Evolutionary conservation across 2,113 vertebrate species (phyloP).

Genomic region (Alectura lathami): DNA sequence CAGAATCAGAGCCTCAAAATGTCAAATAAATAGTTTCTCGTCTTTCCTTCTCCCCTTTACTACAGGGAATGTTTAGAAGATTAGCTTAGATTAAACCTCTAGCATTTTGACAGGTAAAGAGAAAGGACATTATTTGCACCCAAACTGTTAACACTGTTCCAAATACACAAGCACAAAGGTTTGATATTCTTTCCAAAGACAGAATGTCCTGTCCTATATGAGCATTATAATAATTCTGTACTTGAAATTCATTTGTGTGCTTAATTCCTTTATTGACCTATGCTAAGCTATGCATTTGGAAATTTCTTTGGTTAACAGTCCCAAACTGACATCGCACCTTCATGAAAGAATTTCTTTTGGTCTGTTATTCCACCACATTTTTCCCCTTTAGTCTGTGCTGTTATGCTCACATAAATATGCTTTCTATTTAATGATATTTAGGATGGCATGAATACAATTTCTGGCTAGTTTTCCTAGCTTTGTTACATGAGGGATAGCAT

Average conservation of each 20-base stretch:
- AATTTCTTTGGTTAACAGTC: neutral
- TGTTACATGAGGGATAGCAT: neutral
- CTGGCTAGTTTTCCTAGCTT: neutral
- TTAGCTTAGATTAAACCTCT: neutral
- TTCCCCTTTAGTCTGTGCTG: neutral
- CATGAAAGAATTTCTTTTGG: neutral
- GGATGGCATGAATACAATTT: neutral
- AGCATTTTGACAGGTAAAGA: neutral
- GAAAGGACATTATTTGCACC: neutral
- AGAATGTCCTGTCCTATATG: neutral
- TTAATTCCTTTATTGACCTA: neutral
- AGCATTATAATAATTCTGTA: neutral
- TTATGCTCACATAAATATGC: neutral
- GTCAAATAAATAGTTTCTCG: neutral
- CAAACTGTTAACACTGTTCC: neutral
- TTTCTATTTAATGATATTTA: neutral
- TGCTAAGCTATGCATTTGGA: neutral
- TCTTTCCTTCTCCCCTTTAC: neutral
- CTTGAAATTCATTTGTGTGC: neutral
- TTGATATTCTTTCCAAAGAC: neutral
- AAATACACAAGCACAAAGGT: neutral
- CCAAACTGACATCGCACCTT: neutral
- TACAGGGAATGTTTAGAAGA: constrained; percentile 1
- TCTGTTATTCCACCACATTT: neutral
- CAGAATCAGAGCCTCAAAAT: neutral